A percentile compares a stretch with the other conserved stretches of the same genome.
Conservation (phyloP, 1,140 invertebrate species). For the Cyphomyrmex costatus region DNA sequence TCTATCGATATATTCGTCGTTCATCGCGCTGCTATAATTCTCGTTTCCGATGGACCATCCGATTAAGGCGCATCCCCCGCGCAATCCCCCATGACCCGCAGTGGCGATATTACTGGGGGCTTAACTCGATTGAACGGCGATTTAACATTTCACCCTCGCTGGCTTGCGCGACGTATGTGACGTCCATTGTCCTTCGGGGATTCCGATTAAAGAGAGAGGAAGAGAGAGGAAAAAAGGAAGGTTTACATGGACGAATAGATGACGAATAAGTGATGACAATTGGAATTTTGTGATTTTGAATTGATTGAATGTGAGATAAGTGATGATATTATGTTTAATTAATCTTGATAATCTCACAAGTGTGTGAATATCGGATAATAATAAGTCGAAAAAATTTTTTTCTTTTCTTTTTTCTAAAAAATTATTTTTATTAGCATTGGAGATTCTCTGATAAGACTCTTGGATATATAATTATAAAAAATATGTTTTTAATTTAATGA, state of each 20-base stretch:
- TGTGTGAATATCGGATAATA: too few species aligned
- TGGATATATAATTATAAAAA: neutral
- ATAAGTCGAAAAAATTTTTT: neutral
- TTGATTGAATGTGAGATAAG: slow-evolving; percentile 4
- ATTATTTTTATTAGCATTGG: neutral
- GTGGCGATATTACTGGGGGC: slow-evolving; percentile 82
- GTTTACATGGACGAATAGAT: slow-evolving; percentile 11
- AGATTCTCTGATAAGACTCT: neutral
- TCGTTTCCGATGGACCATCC: slow-evolving; percentile 56
- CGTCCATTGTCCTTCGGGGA: slow-evolving; percentile 85
- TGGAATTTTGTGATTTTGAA: slow-evolving; percentile 25
- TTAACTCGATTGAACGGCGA: slow-evolving; percentile 83
- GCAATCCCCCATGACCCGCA: slow-evolving; percentile 61
- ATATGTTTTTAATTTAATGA: neutral
- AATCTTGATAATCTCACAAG: slow-evolving; percentile 4
- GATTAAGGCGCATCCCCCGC: slow-evolving; percentile 57
- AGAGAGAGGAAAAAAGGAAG: slow-evolving; percentile 1
- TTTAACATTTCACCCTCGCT: slow-evolving; percentile 81
- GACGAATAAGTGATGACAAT: neutral
- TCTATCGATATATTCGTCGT: slow-evolving; percentile 24
- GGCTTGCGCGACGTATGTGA: slow-evolving; percentile 78
- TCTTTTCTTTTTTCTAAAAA: slow-evolving; percentile 4
- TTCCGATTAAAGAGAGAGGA: slow-evolving; percentile 53
- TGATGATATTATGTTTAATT: slow-evolving; percentile 5
- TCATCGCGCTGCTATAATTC: slow-evolving; percentile 45